These are phyloP conservation scores for Forbesichthys agassizii DNA, from an alignment of 2,113 vertebrate genomes.

Conservation along the genomic window DNA sequence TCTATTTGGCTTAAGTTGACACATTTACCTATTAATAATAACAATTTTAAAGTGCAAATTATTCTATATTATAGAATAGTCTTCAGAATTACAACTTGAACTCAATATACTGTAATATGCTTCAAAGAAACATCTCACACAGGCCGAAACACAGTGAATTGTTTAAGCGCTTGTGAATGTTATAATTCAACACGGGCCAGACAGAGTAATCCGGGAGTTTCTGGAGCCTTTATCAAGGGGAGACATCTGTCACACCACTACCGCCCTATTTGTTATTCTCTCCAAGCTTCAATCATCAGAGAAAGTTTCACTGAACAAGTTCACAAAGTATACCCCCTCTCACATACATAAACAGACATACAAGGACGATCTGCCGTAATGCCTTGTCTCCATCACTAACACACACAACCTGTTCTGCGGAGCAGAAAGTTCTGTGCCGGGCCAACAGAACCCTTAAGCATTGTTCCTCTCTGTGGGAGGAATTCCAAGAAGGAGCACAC, in stretches of 20 bases:
- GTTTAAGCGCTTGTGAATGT: conserved; percentile 27
- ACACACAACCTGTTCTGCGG: conserved; percentile 55
- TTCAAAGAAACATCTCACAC: neutral
- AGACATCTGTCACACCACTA: conserved; percentile 76
- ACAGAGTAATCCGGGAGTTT: conserved; percentile 51
- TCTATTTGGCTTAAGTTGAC: too few relatives aligned
- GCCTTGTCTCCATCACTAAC: conserved; percentile 56
- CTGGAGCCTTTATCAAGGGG: conserved; percentile 67
- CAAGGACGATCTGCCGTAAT: conserved; percentile 52
- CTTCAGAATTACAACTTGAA: neutral
- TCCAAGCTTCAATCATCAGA: conserved; percentile 65
- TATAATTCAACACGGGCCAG: conserved; percentile 33
- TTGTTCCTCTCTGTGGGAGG: conserved; percentile 70
- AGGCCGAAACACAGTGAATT: neutral
- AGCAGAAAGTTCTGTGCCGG: conserved; percentile 29
- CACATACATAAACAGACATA: conserved; percentile 61
- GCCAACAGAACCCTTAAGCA: conserved; percentile 52
- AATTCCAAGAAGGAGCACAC: conserved; percentile 64
- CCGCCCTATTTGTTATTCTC: conserved; percentile 76
- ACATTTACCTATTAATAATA: too few relatives aligned
- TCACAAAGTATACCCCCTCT: conserved; percentile 66
- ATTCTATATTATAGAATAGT: too few relatives aligned
- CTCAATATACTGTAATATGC: neutral
- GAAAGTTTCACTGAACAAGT: conserved; percentile 64
- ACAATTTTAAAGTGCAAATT: too few relatives aligned